Evolutionary conservation across 2,888 invertebrate genomes (phyloP).

Genomic region (Caenorhabditis sp.): DNA sequence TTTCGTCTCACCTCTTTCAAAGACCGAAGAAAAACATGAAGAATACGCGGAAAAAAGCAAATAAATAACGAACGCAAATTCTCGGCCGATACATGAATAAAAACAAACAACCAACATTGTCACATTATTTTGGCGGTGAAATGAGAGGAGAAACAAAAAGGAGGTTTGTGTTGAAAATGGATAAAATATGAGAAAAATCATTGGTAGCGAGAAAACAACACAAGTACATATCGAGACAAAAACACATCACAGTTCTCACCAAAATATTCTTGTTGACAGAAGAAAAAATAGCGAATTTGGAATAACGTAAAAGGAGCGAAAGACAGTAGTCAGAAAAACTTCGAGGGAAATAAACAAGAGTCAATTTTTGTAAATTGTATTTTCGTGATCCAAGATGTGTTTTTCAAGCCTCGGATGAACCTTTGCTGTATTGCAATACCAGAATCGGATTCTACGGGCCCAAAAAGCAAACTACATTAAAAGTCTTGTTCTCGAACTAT

Average conservation of each 20-base stretch:
- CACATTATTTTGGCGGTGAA: neutral
- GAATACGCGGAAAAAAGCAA: slow-evolving; percentile 4
- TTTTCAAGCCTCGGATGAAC: no score
- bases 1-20: neutral
- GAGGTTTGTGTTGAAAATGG: neutral
- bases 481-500: no score
- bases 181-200: slow-evolving; percentile 1
- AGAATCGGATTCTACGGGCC: no score
- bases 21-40: neutral
- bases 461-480: no score
- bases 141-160: neutral
- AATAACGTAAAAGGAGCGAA: no score
- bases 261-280: no score
- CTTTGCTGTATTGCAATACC: no score
- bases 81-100: slow-evolving; percentile 6
- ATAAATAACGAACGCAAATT: slow-evolving; percentile 4
- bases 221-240: neutral
- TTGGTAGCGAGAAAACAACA: neutral
- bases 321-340: no score
- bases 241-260: neutral
- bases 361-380: no score
- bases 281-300: no score
- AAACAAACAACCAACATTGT: slow-evolving; percentile 5
- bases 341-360: no score
- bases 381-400: no score